Base-by-base conservation (phyloP, 2,113 vertebrate species). In the Ranitomeya imitator region DNA sequence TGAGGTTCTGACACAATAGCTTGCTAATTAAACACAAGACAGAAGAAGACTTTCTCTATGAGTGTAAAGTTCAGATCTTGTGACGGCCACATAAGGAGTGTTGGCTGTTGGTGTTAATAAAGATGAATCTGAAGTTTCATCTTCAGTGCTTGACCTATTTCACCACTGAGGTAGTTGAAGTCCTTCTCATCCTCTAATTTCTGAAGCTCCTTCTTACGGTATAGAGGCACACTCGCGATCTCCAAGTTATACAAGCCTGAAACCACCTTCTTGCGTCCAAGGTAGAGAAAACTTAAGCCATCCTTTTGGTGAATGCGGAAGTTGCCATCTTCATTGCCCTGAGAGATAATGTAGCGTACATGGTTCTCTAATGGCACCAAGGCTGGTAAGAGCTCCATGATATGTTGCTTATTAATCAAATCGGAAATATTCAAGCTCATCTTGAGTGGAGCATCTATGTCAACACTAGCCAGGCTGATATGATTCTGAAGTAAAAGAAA, bases 121-220 rank as follows among this genome's bases (percentile, higher is more conserved):
- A 99, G 96, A 90, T 95, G 97, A 90, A 99, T 93, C 90, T 94
- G 94, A 71, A 99, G 94, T 94, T 95, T 97, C 93, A 99, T 96
- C 92, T 94, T 92, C 92, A 99, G 96, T 10, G 96, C 95, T 57
- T 93, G 95, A 89, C 96, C 96, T 76, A 96, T 91, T 86, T 96
- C 96, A 52, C 95, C 96, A 45, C 93, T 94, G 92, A 96, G 95
- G 94, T 97, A 96, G 92, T 97, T 92, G 92, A 89, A 93, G 92
- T 97, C 96, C 85, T 97, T 97, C 92, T 95, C 92, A 65, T 93
- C 92, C 93, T 95, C 94, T 52, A 95, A 93, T 92, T 96, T 94
- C 89, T 95, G 95, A 74, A 96, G 94, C 91, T 93, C 93, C 79
- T 94, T 90, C 23, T 94, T 94, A 86, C 94, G 93, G n/a, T 96